Conservation (phyloP, 2,888 invertebrate genomes). For the Alsophila aescularia region DNA sequence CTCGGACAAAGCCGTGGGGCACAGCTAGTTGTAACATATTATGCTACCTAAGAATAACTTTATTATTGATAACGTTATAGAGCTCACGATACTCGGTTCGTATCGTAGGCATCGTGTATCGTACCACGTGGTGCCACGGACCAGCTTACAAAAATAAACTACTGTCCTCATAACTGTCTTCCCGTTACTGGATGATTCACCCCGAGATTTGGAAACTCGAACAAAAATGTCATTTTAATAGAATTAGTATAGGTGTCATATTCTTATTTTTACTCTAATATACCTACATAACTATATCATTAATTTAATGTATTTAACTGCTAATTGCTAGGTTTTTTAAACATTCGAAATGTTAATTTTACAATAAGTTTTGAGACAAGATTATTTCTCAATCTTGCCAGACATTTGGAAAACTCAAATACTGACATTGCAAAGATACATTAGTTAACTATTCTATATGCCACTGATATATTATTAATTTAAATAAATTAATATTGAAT, state of each 20-base stretch:
- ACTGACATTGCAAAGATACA: not conserved
- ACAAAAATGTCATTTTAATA: constrained; percentile 8
- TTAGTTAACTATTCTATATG: not conserved
- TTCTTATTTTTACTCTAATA: too few species aligned
- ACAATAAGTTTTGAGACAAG: too few species aligned
- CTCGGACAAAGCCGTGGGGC: too few species aligned
- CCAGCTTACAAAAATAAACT: constrained; percentile 40
- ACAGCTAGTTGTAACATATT: not conserved
- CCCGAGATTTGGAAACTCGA: constrained; percentile 7
- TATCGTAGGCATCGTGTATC: constrained; percentile 22
- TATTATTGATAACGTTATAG: constrained; percentile 10
- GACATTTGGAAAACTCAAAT: too few species aligned
- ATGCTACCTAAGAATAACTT: constrained; percentile 8
- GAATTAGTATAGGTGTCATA: not conserved
- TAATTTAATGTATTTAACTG: too few species aligned
- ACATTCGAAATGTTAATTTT: too few species aligned
- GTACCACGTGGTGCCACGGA: constrained; percentile 46
- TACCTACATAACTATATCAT: too few species aligned
- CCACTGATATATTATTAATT: not conserved
- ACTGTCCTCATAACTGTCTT: constrained; percentile 30
- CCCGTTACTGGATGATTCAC: constrained; percentile 48
- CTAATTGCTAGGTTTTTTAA: too few species aligned
- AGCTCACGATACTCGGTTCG: constrained; percentile 1
- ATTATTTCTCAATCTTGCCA: too few species aligned
- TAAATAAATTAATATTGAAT: constrained; percentile 12